These are phyloP conservation scores for Caenorhabditis brenneri DNA, from an alignment of 1,140 invertebrate genomes.

Conservation along the genomic window DNA sequence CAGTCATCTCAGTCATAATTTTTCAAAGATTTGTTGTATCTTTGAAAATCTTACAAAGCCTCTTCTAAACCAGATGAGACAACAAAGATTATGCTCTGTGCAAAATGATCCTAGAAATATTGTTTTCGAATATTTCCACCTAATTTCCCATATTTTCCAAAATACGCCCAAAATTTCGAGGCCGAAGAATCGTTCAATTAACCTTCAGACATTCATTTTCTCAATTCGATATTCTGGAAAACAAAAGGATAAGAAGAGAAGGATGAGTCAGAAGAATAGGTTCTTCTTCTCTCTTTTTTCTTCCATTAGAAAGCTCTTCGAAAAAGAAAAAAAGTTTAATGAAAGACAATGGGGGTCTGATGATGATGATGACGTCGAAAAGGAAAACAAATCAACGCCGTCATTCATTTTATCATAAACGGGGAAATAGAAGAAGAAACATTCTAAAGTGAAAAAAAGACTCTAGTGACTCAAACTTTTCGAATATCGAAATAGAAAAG, in stretches of 20 bases:
- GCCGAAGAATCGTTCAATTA: not conserved
- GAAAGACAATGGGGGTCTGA: not conserved
- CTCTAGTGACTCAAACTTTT: not conserved
- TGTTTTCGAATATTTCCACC: not conserved
- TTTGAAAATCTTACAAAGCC: no score
- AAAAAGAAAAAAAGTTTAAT: not conserved
- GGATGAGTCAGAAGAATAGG: not conserved
- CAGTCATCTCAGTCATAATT: no score
- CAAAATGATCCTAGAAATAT: not conserved
- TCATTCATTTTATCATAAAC: conserved; percentile 5
- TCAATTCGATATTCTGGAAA: not conserved
- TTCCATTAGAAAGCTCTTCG: not conserved
- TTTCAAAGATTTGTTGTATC: no score
- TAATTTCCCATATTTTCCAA: no score
- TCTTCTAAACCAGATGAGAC: no score
- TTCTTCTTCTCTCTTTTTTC: not conserved
- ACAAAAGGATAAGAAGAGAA: not conserved
- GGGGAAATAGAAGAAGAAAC: not conserved
- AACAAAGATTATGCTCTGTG: no score
- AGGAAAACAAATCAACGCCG: not conserved
- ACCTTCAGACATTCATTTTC: not conserved
- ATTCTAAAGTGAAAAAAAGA: not conserved
- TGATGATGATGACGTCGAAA: not conserved
- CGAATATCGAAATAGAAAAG: not conserved
- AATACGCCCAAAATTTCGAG: no score